Percentiles rank a stretch among this genome's conserved stretches.
phyloP scores from a whole-genome alignment of 2,888 invertebrate species.

The Rhagonycha fulva region DNA sequence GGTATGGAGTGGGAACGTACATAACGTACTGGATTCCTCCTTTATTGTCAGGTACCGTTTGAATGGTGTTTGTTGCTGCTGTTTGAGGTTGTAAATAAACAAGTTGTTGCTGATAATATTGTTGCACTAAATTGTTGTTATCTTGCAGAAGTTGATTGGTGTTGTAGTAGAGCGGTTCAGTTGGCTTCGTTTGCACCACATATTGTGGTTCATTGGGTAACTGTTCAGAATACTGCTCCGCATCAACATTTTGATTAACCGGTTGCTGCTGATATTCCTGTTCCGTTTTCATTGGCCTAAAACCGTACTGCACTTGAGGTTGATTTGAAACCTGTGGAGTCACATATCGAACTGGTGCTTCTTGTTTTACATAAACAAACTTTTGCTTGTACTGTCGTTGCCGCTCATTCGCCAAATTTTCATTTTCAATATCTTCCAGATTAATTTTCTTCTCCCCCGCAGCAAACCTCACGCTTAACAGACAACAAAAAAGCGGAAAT shows the following conservation, averaged over 20 bases:
- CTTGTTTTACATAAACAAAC: slow-evolving; percentile 29
- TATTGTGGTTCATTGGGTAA: background rate
- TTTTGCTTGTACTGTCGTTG: slow-evolving; percentile 40
- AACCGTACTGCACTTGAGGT: slow-evolving; percentile 34
- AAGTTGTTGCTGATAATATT: slow-evolving; percentile 48
- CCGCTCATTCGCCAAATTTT: slow-evolving; percentile 66
- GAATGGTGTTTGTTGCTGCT: slow-evolving; percentile 45
- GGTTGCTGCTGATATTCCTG: slow-evolving; percentile 32
- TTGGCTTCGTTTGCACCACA: background rate
- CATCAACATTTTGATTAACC: background rate
- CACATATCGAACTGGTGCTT: slow-evolving; percentile 10
- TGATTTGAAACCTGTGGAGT: slow-evolving; percentile 37
- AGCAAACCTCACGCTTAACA: slow-evolving; percentile 40
- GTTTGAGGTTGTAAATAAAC: slow-evolving; percentile 42
- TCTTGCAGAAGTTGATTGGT: slow-evolving; percentile 40
- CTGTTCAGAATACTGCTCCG: background rate
- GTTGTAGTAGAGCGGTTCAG: slow-evolving; percentile 14
- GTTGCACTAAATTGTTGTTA: slow-evolving; percentile 9
- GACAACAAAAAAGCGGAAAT: slow-evolving; percentile 35
- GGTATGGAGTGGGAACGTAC: slow-evolving; percentile 42
- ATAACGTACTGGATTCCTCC: slow-evolving; percentile 47
- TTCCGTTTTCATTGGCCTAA: slow-evolving; percentile 31
- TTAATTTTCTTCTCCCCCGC: slow-evolving; percentile 67
- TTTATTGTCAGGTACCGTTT: slow-evolving; percentile 49
- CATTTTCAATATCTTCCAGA: slow-evolving; percentile 75